These are phyloP conservation scores for Erpetoichthys calabaricus DNA, from an alignment of 2,797 vertebrate genomes.

Conservation along the genomic window DNA sequence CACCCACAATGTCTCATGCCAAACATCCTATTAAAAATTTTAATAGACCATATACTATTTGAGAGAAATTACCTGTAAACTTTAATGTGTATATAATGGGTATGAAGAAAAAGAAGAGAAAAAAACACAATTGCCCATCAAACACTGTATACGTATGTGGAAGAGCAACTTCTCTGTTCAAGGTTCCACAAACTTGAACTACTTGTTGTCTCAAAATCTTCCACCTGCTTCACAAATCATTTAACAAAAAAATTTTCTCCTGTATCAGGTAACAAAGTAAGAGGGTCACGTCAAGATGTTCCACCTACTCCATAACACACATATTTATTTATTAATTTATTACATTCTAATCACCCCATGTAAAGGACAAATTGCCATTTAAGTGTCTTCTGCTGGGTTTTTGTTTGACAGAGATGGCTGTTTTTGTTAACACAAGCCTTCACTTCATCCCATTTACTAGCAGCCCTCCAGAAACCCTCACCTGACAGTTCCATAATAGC, in stretches of 20 bases:
- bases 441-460: slow-evolving; percentile 42
- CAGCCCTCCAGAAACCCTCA: slow-evolving; percentile 15
- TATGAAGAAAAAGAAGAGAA: no score
- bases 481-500: slow-evolving; percentile 56
- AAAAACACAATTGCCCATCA: no score
- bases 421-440: slow-evolving; percentile 45
- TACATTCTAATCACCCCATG: slow-evolving; percentile 45
- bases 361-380: slow-evolving; percentile 48
- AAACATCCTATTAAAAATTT: no score
- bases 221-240: no score
- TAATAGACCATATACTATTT: no score
- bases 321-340: slow-evolving; percentile 23
- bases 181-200: no score
- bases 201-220: no score
- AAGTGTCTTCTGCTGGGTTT: slow-evolving; percentile 34
- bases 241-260: background rate
- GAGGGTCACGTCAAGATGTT: slow-evolving; percentile 14
- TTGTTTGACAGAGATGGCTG: slow-evolving; percentile 47
- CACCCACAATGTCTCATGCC: no score
- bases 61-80: no score
- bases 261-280: slow-evolving; percentile 23
- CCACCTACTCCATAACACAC: slow-evolving; percentile 16
- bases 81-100: no score
- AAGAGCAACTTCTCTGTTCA: no score
- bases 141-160: no score